Percentiles rank a stretch among this genome's conserved stretches.
Conservation (phyloP, 2,888 invertebrate genomes). For the Drosophila emarginata region DNA sequence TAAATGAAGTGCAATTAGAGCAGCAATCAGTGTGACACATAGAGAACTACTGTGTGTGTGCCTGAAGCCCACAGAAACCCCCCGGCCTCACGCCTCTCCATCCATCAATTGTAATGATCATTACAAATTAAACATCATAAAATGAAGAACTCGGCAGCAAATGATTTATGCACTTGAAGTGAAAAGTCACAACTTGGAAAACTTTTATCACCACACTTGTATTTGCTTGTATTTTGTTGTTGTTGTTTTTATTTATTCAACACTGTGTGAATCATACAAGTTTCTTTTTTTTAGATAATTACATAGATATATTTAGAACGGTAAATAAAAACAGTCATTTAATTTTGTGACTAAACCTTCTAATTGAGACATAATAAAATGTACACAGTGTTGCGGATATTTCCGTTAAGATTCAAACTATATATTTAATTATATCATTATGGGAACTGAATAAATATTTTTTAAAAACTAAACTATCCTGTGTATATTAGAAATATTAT, state of each 20-base stretch:
- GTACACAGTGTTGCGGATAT: too few species aligned
- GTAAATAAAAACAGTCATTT: neutral
- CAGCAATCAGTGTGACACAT: slow-evolving; percentile 59
- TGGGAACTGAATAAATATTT: too few species aligned
- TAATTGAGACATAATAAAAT: too few species aligned
- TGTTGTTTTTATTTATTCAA: neutral
- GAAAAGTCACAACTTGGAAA: neutral
- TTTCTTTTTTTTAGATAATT: neutral
- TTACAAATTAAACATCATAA: neutral
- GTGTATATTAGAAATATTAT: too few species aligned
- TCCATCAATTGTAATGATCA: too few species aligned
- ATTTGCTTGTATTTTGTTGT: neutral
- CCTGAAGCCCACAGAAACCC: too few species aligned
- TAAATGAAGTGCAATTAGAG: slow-evolving; percentile 66
- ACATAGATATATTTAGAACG: neutral
- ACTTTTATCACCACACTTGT: neutral
- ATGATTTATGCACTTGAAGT: neutral
- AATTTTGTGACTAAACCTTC: neutral
- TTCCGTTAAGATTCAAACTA: too few species aligned
- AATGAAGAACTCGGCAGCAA: neutral
- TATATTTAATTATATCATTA: too few species aligned
- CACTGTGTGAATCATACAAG: neutral
- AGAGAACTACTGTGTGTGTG: slow-evolving; percentile 64
- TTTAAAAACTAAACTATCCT: too few species aligned
- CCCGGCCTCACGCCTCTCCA: neutral